A percentile compares a stretch with the other conserved stretches of the same genome.
These are phyloP conservation scores for Phainopepla nitens DNA, from an alignment of 2,113 vertebrate species.

Conservation along the genomic window DNA sequence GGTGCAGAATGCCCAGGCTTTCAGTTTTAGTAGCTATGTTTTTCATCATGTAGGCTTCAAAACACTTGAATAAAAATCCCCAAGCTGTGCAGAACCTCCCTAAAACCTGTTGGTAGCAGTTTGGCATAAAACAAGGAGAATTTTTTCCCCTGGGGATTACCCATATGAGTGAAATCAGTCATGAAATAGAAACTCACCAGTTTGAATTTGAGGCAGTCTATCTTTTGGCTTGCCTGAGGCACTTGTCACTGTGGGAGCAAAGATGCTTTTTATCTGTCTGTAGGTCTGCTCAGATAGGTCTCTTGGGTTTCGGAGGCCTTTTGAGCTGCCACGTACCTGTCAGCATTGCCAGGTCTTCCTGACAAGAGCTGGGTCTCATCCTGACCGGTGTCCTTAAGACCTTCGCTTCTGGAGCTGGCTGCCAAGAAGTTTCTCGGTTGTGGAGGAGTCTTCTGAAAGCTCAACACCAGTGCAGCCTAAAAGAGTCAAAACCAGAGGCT, in stretches of 20 bases:
- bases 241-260: background rate
- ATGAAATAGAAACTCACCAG: background rate
- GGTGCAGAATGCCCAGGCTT: conserved; percentile 10
- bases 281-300: background rate
- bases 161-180: conserved; percentile 24
- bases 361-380: background rate
- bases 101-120: background rate
- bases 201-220: background rate
- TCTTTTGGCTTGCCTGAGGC: background rate
- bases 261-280: background rate
- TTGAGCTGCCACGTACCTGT: background rate
- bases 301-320: background rate
- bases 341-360: background rate
- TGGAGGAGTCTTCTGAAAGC: background rate
- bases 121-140: conserved; percentile 10
- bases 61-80: conserved; percentile 42
- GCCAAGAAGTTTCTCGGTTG: background rate
- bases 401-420: background rate
- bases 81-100: background rate
- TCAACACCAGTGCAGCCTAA: background rate
- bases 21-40: background rate
- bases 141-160: conserved; percentile 33
- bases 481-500: conserved; percentile 6
- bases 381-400: background rate
- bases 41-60: conserved; percentile 23